Evolutionary conservation across 2,888 invertebrate species (phyloP), one percentile per base, ranked within the genome.

Genomic region (Diarsia dahlii): DNA sequence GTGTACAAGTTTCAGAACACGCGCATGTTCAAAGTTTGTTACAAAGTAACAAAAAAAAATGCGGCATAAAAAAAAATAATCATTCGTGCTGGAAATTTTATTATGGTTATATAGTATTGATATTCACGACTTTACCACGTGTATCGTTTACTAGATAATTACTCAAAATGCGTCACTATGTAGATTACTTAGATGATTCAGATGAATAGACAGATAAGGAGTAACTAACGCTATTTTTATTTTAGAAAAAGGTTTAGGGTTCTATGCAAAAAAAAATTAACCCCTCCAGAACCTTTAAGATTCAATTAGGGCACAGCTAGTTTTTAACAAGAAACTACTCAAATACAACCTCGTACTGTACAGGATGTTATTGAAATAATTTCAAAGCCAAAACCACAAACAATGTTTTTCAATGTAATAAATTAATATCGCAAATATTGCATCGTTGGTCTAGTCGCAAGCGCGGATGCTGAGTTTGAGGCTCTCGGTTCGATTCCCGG

Each of bases 41-140:
- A 50, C n/a, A n/a, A n/a, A n/a, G n/a, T n/a, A n/a, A n/a, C n/a
- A n/a, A n/a, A n/a, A n/a, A n/a, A n/a, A n/a, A n/a, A n/a, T n/a
- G n/a, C n/a, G n/a, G n/a, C n/a, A n/a, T n/a, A n/a, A n/a, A n/a
- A n/a, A n/a, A n/a, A n/a, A n/a, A n/a, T n/a, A n/a, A n/a, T n/a
- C n/a, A n/a, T n/a, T 56, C 13, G 12, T 23, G 23, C 13, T 23
- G 23, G 23, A 5, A 13, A 56, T 60, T 28, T 28, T 9, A 58
- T 58, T 34, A 34, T 34, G 4, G 20, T 34, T 60, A 34, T 34
- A 60, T 60, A 10, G 20, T 5, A 5, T 34, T 34, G 4, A 60
- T 60, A 62, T 62, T 62, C 20, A 62, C 20, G 62, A 62, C 20
- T 39, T 12, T 34, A 28, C 39, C 39, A 62, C 62, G 62, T 62